Evolutionary conservation across 2,888 invertebrate genomes (phyloP), one percentile per base, ranked within the genome.

Genomic region (Heliconius aoede): DNA sequence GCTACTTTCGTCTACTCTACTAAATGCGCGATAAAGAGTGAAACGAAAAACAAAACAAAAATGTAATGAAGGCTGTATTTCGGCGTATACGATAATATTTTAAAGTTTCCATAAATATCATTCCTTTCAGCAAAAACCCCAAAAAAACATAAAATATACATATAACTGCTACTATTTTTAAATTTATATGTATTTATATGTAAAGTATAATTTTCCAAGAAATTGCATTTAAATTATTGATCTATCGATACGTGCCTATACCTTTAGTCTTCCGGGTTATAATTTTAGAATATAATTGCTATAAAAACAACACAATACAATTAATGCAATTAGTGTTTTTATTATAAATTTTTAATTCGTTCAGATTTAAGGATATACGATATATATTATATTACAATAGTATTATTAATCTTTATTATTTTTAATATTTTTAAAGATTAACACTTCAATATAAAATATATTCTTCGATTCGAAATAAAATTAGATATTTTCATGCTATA

Each of bases 251-350:
- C 28, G 7, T 55, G 55, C n/a, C 67, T 65, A 58, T 55, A 67
- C 58, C 32, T 65, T 36, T 62, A 69, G 69, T 8, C 73, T 73
- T 73, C 73, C 73, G 64, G 11, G 36, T 73, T 73, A 40, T 67
- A 73, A 58, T 58, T 67, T 67, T 67, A 58, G n/a, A 21, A 65
- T 58, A 40, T 72, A 72, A 58, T 72, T 58, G 58, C 26, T 40
- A 58, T 32, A 74, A 74, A 74, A 67, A 67, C 67, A 74, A 55
- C 18, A 65, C 71, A 36, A 72, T 36, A 40, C 26, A 67, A 65
- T 67, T 55, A 40, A 65, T 26, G 58, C 58, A 67, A n/a, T 5
- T 24, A 30, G 24, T 26, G 36, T 30, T 51, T 73, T 65, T 65
- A 64, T 64, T 51, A 73, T 51, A 51, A 24, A 73, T 73, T 73